Percentiles rank a stretch among this genome's conserved stretches.
Conservation (phyloP, 2,888 invertebrate genomes). For the Oligia strigilis region DNA sequence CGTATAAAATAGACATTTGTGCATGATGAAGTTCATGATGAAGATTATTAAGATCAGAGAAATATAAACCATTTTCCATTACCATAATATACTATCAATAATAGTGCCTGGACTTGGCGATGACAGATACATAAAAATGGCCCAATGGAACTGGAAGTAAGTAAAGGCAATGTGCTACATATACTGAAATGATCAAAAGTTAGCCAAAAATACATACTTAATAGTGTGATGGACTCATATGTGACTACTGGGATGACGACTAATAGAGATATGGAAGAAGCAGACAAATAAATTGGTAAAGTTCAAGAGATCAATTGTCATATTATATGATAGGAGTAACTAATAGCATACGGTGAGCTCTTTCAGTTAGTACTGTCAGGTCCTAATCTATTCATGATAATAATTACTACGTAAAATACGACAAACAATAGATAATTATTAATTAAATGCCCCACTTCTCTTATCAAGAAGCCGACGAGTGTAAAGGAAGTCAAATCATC, state of each 20-base stretch:
- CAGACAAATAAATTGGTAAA: too few species aligned
- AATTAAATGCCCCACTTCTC: slow-evolving; percentile 26
- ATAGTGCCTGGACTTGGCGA: neutral
- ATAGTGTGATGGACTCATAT: too few species aligned
- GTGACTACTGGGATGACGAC: too few species aligned
- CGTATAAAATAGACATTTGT: neutral
- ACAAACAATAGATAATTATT: slow-evolving; percentile 15
- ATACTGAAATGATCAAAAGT: neutral
- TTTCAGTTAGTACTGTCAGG: neutral
- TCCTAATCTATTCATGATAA: neutral
- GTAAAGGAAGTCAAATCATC: slow-evolving; percentile 50
- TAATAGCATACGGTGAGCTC: too few species aligned
- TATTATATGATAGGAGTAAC: too few species aligned
- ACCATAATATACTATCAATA: neutral
- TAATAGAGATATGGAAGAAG: too few species aligned
- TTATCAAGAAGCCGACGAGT: slow-evolving; percentile 53
- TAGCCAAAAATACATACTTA: neutral
- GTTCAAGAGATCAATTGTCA: too few species aligned
- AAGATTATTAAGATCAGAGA: neutral
- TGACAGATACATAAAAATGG: neutral
- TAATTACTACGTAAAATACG: neutral
- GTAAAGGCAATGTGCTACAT: neutral
- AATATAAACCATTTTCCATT: neutral
- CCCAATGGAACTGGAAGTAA: neutral
- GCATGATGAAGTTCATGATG: neutral